Base-by-base conservation (phyloP, 1,140 invertebrate species). In the Rhynchophorus ferrugineus region DNA sequence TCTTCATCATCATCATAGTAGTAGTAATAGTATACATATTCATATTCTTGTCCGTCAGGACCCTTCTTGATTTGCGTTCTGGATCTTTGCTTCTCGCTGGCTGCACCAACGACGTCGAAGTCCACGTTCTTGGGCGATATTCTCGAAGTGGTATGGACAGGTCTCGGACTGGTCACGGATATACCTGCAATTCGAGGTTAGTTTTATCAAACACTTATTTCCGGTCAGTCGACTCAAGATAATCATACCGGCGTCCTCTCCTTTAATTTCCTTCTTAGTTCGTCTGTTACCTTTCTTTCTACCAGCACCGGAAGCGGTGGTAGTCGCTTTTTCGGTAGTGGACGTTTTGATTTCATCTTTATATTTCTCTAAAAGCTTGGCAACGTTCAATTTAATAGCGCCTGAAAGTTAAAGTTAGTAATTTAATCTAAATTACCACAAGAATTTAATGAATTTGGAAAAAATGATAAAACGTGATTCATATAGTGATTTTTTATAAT, bases 11-110 rank as follows among this genome's bases (percentile, higher is more conserved):
- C 87, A 56, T 90, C 86, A 53, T 91, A 89, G 61, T 92, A 91
- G 65, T 92, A 92, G 62, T 92, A 92, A 14, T 91, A 84, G 59
- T 92, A 92, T 66, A 91, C 89, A 65, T 91, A 91, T 69, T 92
- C 89, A 61, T 92, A 91, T 60, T 91, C 88, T 69, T 90, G 83
- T 3, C 89, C 89, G 62, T 90, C 89, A n/a, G 87, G 86, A 18
- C 85, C 88, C 69, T 90, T 91, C 61, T 91, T 89, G 20, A 90
- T 82, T 75, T 89, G 79, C 53, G 86, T 83, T 53, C 82, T 69
- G 1, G 83, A 84, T 29, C 79, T 76, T 61, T 80, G 76, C 50
- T 69, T 68, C 13, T 69, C 67, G 44, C 65, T 68, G 7, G 57
- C 62, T 20, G 63, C 59, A 11, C 62, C 66, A 29, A 62, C 42